Percentiles rank a stretch among this genome's conserved stretches.
Conservation (phyloP, 2,113 vertebrate genomes). For the cattle (Bos taurus) region ARS-UCD2.0 NC_037344.1:31461001-31461500, state of each 20-base stretch:
- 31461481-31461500: background rate
- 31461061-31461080: constrained; percentile 48
- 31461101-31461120: constrained; percentile 66
- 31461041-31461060: constrained; percentile 61
- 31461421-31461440: background rate
- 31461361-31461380: constrained; percentile 40
- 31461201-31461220: constrained; percentile 53
- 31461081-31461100: constrained; percentile 44
- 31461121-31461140: constrained; percentile 56
- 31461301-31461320: constrained; percentile 51
- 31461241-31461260: constrained; percentile 42
- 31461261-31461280: constrained; percentile 33
- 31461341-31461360: constrained; percentile 41
- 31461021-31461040: constrained; percentile 47
- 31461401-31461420: constrained; percentile 44
- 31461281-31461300: constrained; percentile 61
- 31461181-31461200: constrained; percentile 39
- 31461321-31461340: constrained; percentile 55
- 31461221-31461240: constrained; percentile 47
- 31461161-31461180: constrained; percentile 36
- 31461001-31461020: constrained; percentile 43
- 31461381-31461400: constrained; percentile 36
- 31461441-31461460: constrained; percentile 15
- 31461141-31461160: constrained; percentile 64
- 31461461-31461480: constrained; percentile 1